phyloP scores from a whole-genome alignment of 2,797 vertebrate species.

The Buceros bicornis region DNA sequence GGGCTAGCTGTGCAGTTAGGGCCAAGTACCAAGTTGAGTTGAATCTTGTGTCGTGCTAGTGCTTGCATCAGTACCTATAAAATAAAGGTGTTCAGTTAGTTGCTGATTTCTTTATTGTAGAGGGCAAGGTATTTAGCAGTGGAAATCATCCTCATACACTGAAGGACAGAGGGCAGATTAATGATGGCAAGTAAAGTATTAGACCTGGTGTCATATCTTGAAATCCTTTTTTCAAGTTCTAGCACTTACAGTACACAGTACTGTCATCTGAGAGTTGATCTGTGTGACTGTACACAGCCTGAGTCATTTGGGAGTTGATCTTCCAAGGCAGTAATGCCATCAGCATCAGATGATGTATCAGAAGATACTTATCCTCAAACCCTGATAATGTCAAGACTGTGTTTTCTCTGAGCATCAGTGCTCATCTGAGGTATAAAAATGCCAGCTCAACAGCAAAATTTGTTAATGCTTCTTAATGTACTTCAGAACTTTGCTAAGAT shows the following conservation, averaged over 20 bases:
- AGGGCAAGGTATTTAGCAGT: background rate
- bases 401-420: background rate
- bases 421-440: background rate
- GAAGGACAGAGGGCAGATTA: background rate
- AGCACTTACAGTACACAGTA: background rate
- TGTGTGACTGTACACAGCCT: background rate
- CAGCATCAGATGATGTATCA: background rate
- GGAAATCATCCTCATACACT: background rate
- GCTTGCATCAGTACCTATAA: background rate
- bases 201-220: background rate
- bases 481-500: background rate
- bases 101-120: background rate
- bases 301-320: background rate
- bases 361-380: background rate
- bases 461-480: background rate
- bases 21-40: background rate
- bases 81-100: background rate
- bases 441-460: background rate
- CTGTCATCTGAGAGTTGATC: background rate
- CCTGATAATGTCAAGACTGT: background rate
- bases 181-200: background rate
- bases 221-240: background rate
- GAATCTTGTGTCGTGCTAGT: background rate
- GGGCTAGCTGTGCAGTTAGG: background rate
- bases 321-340: background rate